Evolutionary conservation across 1,140 invertebrate species (phyloP).

Genomic region (Aplysia californica): DNA sequence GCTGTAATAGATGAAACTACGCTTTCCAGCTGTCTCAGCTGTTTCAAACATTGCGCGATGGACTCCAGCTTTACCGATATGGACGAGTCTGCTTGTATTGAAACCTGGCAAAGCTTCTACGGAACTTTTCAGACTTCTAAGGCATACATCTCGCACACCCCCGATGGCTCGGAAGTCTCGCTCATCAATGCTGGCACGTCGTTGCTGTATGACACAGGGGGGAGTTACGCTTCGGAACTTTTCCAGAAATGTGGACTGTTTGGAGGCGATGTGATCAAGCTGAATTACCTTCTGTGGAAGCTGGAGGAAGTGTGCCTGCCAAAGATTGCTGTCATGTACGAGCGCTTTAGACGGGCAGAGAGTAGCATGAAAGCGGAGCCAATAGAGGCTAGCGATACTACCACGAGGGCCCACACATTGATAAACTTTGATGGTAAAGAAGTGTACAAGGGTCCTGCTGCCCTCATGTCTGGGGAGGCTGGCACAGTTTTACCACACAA

Average conservation of each 20-base stretch:
- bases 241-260: conserved; percentile 20
- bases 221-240: conserved; percentile 3
- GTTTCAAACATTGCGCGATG: too few species aligned
- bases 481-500: too few species aligned
- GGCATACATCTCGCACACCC: not conserved
- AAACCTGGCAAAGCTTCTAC: conserved; percentile 15
- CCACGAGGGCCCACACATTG: too few species aligned
- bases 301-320: conserved; percentile 15
- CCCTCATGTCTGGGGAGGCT: not conserved
- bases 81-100: conserved; percentile 6
- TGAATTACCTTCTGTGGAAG: conserved; percentile 21
- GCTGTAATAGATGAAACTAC: too few species aligned
- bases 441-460: not conserved
- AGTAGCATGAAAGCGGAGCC: not conserved
- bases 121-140: conserved; percentile 15
- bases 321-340: conserved; percentile 16
- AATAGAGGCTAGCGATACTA: too few species aligned
- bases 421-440: not conserved
- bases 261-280: conserved; percentile 14
- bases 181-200: conserved; percentile 18
- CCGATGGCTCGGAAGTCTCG: not conserved
- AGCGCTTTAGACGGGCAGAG: not conserved
- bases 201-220: conserved; percentile 17
- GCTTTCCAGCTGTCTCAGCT: too few species aligned
- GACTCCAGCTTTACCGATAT: too few species aligned